Evolutionary conservation across 2,113 vertebrate genomes (phyloP).

Genomic region (Grantiella picta): DNA sequence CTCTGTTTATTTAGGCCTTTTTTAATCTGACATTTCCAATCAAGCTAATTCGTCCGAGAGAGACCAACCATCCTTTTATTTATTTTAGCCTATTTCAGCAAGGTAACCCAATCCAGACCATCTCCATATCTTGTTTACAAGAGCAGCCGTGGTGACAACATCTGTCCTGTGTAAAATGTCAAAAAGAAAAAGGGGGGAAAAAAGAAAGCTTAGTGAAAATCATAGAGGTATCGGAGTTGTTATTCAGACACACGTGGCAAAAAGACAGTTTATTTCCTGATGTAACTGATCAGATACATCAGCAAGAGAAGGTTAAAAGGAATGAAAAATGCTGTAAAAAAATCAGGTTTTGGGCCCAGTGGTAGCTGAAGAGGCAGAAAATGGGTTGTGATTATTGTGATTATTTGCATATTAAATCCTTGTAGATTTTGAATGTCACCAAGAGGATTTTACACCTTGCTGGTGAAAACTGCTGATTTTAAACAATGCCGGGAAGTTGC

Average conservation of each 20-base stretch:
- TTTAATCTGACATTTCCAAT: slow-evolving; percentile 81
- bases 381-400: background rate
- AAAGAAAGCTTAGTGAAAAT: background rate
- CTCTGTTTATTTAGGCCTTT: slow-evolving; percentile 79
- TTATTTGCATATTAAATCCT: background rate
- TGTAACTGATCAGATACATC: background rate
- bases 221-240: background rate
- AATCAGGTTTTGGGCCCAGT: background rate
- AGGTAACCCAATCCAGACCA: slow-evolving; percentile 75
- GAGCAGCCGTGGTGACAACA: slow-evolving; percentile 54
- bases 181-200: background rate
- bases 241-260: background rate
- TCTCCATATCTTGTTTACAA: slow-evolving; percentile 72
- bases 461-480: background rate
- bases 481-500: background rate
- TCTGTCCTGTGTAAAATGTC: slow-evolving; percentile 71
- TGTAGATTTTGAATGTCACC: background rate
- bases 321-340: background rate
- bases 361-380: background rate
- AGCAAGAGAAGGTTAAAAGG: background rate
- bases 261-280: background rate
- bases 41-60: slow-evolving; percentile 78
- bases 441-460: background rate
- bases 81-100: slow-evolving; percentile 73
- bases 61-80: slow-evolving; percentile 77